Evolutionary conservation across 1,140 invertebrate species (phyloP).

Genomic region (Temnothorax longispinosus): DNA sequence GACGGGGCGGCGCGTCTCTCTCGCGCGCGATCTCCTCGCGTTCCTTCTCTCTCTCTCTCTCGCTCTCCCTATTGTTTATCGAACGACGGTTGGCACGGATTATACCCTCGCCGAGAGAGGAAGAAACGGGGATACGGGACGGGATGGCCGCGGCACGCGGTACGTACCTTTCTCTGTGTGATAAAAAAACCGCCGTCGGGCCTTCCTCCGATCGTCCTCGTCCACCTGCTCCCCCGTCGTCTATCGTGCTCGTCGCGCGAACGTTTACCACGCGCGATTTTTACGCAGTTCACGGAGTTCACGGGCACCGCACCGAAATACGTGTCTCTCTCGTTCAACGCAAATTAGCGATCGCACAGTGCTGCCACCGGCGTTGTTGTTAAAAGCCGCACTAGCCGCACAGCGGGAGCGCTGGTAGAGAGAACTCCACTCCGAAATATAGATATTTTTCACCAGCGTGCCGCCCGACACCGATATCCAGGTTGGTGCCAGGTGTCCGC

Average conservation of each 20-base stretch:
- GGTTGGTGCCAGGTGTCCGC: too few species aligned
- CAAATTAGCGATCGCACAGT: constrained; percentile 74
- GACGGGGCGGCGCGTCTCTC: constrained; percentile 38
- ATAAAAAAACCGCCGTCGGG: background rate
- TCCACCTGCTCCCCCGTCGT: background rate
- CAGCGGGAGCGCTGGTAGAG: constrained; percentile 12
- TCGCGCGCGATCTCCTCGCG: background rate
- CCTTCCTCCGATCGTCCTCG: background rate
- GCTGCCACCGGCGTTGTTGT: constrained; percentile 72
- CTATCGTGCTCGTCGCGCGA: background rate
- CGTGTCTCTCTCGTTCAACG: constrained; percentile 72
- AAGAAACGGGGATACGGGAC: background rate
- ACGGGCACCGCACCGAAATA: constrained; percentile 70
- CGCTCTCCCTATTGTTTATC: constrained; percentile 3
- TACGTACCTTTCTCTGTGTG: constrained; percentile 28
- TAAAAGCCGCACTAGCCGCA: background rate
- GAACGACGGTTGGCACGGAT: constrained; percentile 35
- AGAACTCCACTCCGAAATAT: background rate
- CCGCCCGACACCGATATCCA: too few species aligned
- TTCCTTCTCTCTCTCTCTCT: background rate
- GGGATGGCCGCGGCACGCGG: background rate
- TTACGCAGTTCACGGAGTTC: constrained; percentile 75
- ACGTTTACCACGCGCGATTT: constrained; percentile 63
- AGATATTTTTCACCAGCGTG: background rate
- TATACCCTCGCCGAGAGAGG: background rate